Evolutionary conservation across 2,797 vertebrate species (phyloP), one percentile per base, ranked within the genome.

Genomic region (Hyperoplus lanceolatus): DNA sequence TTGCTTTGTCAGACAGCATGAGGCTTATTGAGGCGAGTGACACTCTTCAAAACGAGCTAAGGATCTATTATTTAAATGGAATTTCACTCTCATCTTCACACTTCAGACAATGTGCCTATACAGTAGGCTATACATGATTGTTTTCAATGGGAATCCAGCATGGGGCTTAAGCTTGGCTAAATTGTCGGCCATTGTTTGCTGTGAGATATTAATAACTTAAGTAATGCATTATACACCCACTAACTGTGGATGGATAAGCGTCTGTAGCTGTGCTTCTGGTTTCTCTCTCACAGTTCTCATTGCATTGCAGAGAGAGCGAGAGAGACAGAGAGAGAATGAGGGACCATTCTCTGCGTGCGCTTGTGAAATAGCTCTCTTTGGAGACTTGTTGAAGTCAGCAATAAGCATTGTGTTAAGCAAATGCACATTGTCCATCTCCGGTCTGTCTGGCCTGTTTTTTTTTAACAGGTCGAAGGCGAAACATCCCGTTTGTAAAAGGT

Each of bases 371-470:
- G 15, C 43, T 2, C 3, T 11, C 65, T 55, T 53, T 43, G 39
- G 38, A 49, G 54, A 81, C 42, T 78, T 77, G 77, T 77, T 70
- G 70, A 51, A 62, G 69, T 82, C 73, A 79, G 66, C 64, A 59
- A 1, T 64, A 36, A 53, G 1, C 16, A 59, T 29, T 49, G 36
- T 77, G 62, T 39, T 1, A 16, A 29, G 29, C 62, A 77, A 42
- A 69, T 39, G 4, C 10, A 16, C 54, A n/a, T 36, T 6, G 54
- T 15, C 38, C 46, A 4, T 51, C 21, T 13, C 5, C 18, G n/a
- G 46, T 62, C 46, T 8, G 13, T 8, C 6, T 29, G 29, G 29
- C 29, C 29, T 29, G 3, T 29, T 29, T 29, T 29, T 29, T 43
- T 18, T 21, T 46, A 51, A 41, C 69, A 55, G 76, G 70, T 43